Conservation (phyloP, 2,888 invertebrate genomes). For the Idaea straminata region DNA sequence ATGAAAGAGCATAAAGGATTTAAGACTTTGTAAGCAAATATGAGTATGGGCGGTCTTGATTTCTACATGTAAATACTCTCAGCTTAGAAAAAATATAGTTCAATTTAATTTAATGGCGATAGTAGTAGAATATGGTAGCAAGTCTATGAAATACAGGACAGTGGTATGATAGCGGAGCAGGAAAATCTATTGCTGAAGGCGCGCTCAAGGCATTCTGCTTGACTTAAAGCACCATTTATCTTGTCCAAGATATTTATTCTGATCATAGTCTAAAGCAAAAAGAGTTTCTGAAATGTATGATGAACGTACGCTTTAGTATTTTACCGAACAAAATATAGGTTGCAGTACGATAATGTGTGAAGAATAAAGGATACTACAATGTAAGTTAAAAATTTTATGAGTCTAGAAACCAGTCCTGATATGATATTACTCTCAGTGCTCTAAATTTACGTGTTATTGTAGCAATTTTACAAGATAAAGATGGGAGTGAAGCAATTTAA, state of each 20-base stretch:
- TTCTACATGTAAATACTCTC: neutral
- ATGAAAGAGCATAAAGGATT: neutral
- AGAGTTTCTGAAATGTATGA: neutral
- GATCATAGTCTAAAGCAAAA: neutral
- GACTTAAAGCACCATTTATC: neutral
- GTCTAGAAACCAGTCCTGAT: neutral
- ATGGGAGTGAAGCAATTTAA: neutral
- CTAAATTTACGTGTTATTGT: neutral
- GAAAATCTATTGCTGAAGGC: neutral
- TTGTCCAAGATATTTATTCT: neutral
- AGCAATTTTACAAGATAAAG: neutral
- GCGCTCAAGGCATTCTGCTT: neutral
- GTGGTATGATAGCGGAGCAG: neutral
- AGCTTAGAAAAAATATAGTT: neutral
- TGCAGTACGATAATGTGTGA: neutral
- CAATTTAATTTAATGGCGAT: neutral
- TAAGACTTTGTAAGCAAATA: neutral
- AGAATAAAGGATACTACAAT: slow-evolving; percentile 1
- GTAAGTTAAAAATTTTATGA: neutral
- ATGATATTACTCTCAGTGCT: neutral
- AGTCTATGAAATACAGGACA: neutral
- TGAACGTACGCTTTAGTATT: neutral
- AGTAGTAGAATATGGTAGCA: neutral
- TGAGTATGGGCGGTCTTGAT: neutral
- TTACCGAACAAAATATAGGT: neutral